Conservation (phyloP, 2,888 invertebrate species). For the Aradus depressus region DNA sequence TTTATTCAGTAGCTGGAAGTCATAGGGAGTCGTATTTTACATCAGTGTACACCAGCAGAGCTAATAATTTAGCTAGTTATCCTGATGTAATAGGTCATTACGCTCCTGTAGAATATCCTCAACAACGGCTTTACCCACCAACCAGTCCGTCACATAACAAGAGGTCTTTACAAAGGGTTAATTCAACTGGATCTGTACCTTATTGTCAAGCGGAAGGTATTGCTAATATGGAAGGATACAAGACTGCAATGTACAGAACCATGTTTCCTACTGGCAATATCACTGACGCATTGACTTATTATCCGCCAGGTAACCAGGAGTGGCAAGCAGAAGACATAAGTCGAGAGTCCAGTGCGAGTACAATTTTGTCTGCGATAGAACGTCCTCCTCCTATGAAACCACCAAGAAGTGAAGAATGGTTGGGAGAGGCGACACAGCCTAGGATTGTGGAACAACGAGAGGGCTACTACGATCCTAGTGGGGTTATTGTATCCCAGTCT, state of each 20-base stretch:
- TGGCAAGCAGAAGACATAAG: conserved; percentile 18
- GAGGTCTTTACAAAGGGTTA: conserved; percentile 44
- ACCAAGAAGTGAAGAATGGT: conserved; percentile 19
- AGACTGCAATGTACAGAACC: conserved; percentile 50
- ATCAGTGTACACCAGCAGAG: conserved; percentile 60
- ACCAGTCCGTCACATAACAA: conserved; percentile 32
- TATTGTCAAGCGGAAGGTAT: conserved; percentile 37
- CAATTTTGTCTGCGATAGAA: conserved; percentile 16
- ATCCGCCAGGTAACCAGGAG: conserved; percentile 46
- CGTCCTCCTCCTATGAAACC: conserved; percentile 22
- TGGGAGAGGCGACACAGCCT: conserved; percentile 18
- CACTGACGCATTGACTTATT: conserved; percentile 70
- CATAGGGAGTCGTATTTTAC: conserved; percentile 56
- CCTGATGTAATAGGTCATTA: conserved; percentile 54
- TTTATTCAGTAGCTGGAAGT: conserved; percentile 62
- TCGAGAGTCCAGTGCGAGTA: conserved; percentile 24
- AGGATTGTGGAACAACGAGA: conserved; percentile 23
- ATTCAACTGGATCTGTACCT: conserved; percentile 38
- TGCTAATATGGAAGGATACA: conserved; percentile 52
- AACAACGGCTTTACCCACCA: conserved; percentile 34
- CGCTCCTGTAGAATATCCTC: conserved; percentile 30
- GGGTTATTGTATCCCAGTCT: conserved; percentile 62
- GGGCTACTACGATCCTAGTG: conserved; percentile 43
- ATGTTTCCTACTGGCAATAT: conserved; percentile 59
- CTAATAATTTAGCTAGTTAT: conserved; percentile 45